Evolutionary conservation across 2,888 invertebrate species (phyloP).

Genomic region (Pristionchus japonicus): DNA sequence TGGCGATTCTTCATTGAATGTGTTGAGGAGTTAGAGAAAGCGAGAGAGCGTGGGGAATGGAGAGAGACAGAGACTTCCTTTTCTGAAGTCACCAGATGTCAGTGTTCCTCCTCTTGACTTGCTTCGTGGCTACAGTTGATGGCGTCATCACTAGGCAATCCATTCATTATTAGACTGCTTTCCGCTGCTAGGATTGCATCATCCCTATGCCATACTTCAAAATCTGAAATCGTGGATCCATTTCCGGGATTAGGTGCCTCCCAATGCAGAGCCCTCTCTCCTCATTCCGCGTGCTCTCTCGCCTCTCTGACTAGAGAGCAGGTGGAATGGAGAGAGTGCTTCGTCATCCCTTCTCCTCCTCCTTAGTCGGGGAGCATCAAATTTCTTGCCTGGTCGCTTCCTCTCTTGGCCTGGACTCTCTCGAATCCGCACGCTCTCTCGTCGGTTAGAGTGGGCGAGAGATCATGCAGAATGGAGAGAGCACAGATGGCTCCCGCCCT

Average conservation of each 20-base stretch:
- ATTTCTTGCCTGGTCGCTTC: not conserved
- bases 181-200: not conserved
- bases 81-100: not conserved
- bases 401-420: too few relatives aligned
- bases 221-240: not conserved
- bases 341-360: not conserved
- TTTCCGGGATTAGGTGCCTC: too few relatives aligned
- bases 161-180: not conserved
- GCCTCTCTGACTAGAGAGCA: not conserved
- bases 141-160: not conserved
- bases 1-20: not conserved
- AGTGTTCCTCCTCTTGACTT: not conserved
- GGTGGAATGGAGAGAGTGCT: not conserved
- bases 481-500: not conserved
- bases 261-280: too few relatives aligned
- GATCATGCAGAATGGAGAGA: too few relatives aligned
- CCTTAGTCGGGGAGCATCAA: not conserved
- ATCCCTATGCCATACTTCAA: not conserved
- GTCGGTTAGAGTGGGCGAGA: too few relatives aligned
- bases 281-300: too few relatives aligned
- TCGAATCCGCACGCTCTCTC: too few relatives aligned
- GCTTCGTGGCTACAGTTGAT: not conserved
- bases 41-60: not conserved
- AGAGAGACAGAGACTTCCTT: not conserved
- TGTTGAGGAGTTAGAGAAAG: not conserved